Evolutionary conservation across 2,797 vertebrate species (phyloP), one percentile per base, ranked within the genome.

Genomic region (Hoplostethus mediterraneus): DNA sequence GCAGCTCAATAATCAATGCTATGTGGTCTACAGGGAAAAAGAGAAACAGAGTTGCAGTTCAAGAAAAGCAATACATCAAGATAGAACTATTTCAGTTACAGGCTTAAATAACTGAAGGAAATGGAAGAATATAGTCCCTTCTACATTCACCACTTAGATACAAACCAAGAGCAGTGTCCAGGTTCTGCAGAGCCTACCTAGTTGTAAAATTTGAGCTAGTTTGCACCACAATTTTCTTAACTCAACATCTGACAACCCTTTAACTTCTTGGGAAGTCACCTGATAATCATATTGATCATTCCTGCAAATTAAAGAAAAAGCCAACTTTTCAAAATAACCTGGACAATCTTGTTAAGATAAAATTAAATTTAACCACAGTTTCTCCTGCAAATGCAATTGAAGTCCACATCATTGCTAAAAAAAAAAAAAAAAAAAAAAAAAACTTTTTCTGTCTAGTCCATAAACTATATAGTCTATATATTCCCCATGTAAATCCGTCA

Each of bases 1-100:
- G 93, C 77, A 99, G 95, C 94, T 99, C 98, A 67, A 99, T 99
- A 88, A 99, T 98, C 86, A 99, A 90, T 1, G 98, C 98, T 80
- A 99, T 99, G 92, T 99, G 98, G 93, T 99, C 98, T 99, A 63
- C 42, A 65, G 36, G 47, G n/a, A 80, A 0, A 51, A 0, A 57
- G 28, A 60, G 2, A 71, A 52, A 73, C 36, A 66, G 3, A 28
- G 28, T 28, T 28, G 28, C 1, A 28, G 28, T 28, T 28, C 76
- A 25, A 75, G 47, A 71, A 31, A 60, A 69, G 53, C 4, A 28
- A 2, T 10, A 42, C 52, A 21, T 33, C 3, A 28, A 58, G 49
- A 64, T 13, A 40, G 2, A 11, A 31, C n/a, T 13, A 13, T 14
- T 49, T 47, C 17, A 10, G 9, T 17, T 1, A 65, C 12, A 1